Evolutionary conservation across 2,113 vertebrate genomes (phyloP), one percentile per base, ranked within the genome.

Genomic region (Kobus ellipsiprymnus): DNA sequence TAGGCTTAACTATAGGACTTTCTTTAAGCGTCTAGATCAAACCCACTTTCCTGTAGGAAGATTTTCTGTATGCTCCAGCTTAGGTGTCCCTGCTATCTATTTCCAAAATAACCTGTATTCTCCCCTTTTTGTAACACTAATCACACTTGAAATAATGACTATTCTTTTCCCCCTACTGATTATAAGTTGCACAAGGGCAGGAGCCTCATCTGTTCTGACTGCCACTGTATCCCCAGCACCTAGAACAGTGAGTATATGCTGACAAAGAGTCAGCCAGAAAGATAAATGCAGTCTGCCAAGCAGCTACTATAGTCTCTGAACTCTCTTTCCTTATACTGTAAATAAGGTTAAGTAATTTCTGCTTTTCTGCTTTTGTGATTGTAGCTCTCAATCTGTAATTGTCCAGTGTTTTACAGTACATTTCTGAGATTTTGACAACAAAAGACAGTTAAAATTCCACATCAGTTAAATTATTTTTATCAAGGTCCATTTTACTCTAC

Each of bases 391-490:
- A 77, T 46, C 40, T 74, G 64, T 36, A 96, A 91, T 0, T 95
- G 14, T 60, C 54, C 59, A 82, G 67, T 44, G 52, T 15, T 82
- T 21, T 77, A 89, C 1, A 80, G 23, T 59, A 62, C 0, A 36
- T 40, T 52, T 97, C n/a, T 91, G 50, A 95, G 29, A 95, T 83
- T 46, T 33, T 50, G 29, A 92, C 74, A 83, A 64, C 3, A 84
- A 30, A 84, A 77, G 36, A 90, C 25, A 19, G 33, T 21, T 95
- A 52, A 95, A 96, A 57, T 93, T 91, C 52, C 94, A 2, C 10
- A 83, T 52, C 46, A 90, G 30, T 55, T 96, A 81, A 44, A 87
- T 67, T 85, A 93, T 81, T 91, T 97, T 87, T 74, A 87, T 44
- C 25, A 97, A 94, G 29, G 93, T 85, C 21, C 11, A 83, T 54